Evolutionary conservation across 2,888 invertebrate genomes (phyloP), one percentile per base, ranked within the genome.

Genomic region (Chaetogeoica ovagalla): DNA sequence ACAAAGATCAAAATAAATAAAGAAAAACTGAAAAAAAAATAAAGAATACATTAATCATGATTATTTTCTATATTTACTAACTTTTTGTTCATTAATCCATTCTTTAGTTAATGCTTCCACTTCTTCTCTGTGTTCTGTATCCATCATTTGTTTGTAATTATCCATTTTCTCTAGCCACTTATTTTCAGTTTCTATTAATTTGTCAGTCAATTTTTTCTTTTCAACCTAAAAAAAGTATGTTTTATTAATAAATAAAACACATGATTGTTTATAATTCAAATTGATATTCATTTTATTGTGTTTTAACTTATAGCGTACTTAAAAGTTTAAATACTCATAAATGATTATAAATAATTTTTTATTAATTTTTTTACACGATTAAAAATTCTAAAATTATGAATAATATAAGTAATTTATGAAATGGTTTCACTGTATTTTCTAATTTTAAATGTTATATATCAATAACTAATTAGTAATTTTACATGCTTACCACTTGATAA

Each of bases 51-150:
- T 19, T 7, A 60, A 70, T 48, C n/a, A 21, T 66, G 55, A 69
- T 30, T 19, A 74, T 76, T 57, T 73, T 52, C 82, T 74, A 66
- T 19, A 74, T 76, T 57, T 73, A 52, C 82, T 74, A 66, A 87
- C 87, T 84, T 85, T 86, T 83, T 86, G 84, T 83, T 87, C 86
- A 65, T 85, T 85, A 72, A 85, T 85, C 87, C 87, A 87, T 82
- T 87, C 87, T 66, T 84, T 82, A n/a, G 81, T 82, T 43, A 84
- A 77, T 72, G 82, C 83, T 65, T 82, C 82, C 15, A 83, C 21
- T 81, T 83, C 84, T n/a, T 83, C 83, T 82, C 82, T 82, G 37
- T 83, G 82, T 55, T 83, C 83, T 5, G 74, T 74, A 76, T 84
- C 84, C 39, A 83, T 81, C 76, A 83, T 83, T 59, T 81, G 63